Percentiles rank a stretch among this genome's conserved stretches.
phyloP scores from a whole-genome alignment of 35 echinoderm and acorn worm species.

The Apostichopus californicus region DNA sequence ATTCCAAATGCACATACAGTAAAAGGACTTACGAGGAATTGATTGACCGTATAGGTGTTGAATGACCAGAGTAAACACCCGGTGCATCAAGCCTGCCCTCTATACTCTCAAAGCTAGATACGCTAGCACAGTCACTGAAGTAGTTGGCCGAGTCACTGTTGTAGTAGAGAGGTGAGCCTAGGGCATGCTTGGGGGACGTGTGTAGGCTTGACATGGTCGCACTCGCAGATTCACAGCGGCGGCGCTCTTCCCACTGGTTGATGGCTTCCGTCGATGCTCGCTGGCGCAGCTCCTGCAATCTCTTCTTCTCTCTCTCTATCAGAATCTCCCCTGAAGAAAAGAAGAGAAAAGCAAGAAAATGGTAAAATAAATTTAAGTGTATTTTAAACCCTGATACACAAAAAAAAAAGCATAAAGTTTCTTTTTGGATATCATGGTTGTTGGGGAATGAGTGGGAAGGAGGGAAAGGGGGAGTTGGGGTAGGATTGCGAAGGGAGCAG shows the following conservation, averaged over 20 bases:
- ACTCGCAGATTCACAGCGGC: slow-evolving; percentile 50
- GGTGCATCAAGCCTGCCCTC: slow-evolving; percentile 77
- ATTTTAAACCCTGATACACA: too few relatives aligned
- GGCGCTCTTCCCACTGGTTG: slow-evolving; percentile 83
- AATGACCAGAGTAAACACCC: slow-evolving; percentile 66
- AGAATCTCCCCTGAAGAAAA: slow-evolving; percentile 72
- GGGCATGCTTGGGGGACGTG: slow-evolving; percentile 30
- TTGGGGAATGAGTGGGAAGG: too few relatives aligned
- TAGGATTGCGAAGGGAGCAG: too few relatives aligned
- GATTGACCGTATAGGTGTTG: slow-evolving; percentile 73
- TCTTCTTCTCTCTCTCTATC: slow-evolving; percentile 83
- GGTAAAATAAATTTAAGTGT: too few relatives aligned
- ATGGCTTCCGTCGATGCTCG: slow-evolving; percentile 71
- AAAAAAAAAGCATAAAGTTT: too few relatives aligned
- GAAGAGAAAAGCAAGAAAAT: neutral
- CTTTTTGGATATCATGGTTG: too few relatives aligned
- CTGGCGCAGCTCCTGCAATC: slow-evolving; percentile 67
- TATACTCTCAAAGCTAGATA: slow-evolving; percentile 97
- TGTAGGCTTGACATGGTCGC: slow-evolving; percentile 22
- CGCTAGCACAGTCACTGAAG: slow-evolving; percentile 86
- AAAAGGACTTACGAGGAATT: slow-evolving; percentile 52
- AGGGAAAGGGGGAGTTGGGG: too few relatives aligned
- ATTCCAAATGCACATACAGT: neutral
- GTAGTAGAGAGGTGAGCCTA: slow-evolving; percentile 43
- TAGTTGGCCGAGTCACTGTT: slow-evolving; percentile 40